Percentiles rank a stretch among this genome's conserved stretches.
Conservation (phyloP, 1,140 invertebrate genomes). For the Drosophila takahashii region DNA sequence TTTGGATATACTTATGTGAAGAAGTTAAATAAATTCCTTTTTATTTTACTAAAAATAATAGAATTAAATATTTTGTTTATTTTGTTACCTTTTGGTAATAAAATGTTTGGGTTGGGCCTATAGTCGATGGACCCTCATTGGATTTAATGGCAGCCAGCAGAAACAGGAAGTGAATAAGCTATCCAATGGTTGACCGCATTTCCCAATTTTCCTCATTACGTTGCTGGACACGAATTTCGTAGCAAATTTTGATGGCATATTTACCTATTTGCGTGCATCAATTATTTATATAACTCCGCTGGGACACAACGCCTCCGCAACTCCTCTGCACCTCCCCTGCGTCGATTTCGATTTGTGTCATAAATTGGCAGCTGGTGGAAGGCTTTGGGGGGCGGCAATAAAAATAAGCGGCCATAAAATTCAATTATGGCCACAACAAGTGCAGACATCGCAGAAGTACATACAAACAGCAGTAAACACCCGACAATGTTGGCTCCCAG, state of each 20-base stretch:
- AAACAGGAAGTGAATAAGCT: slow-evolving; percentile 30
- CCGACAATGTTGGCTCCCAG: slow-evolving; percentile 34
- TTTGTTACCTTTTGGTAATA: no score
- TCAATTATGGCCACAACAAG: slow-evolving; percentile 81
- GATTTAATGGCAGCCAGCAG: not conserved
- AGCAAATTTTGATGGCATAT: slow-evolving; percentile 64
- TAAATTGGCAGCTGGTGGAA: slow-evolving; percentile 70
- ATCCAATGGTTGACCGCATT: slow-evolving; percentile 34
- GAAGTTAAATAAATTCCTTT: no score
- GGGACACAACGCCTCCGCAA: not conserved
- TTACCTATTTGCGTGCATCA: slow-evolving; percentile 77
- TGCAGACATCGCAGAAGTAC: slow-evolving; percentile 55
- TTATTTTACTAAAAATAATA: no score
- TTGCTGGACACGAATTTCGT: slow-evolving; percentile 25
- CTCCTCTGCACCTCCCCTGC: not conserved
- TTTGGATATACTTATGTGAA: no score
- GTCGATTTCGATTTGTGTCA: slow-evolving; percentile 71
- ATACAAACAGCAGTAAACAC: slow-evolving; percentile 9
- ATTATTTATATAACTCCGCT: slow-evolving; percentile 60
- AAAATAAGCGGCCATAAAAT: slow-evolving; percentile 82
- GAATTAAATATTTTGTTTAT: no score
- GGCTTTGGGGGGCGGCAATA: slow-evolving; percentile 44
- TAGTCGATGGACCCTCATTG: slow-evolving; percentile 4
- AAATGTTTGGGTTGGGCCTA: no score
- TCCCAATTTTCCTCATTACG: slow-evolving; percentile 41